Evolutionary conservation across 2,113 vertebrate species (phyloP).

Genomic region (Abramis brama): DNA sequence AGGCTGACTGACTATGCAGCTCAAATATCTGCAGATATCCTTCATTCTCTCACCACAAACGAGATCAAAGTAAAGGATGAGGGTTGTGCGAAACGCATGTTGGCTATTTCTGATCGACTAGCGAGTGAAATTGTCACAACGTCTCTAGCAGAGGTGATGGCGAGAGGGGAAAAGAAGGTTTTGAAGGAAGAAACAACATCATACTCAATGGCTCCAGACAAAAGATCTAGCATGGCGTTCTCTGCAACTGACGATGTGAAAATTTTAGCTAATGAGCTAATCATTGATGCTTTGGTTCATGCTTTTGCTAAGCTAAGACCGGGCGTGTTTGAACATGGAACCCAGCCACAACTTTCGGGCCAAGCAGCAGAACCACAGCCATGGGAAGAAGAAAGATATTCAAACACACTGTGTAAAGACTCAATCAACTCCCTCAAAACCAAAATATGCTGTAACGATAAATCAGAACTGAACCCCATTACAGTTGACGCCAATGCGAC

Average conservation of each 20-base stretch:
- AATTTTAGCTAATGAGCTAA: constrained; percentile 51
- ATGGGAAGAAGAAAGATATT: constrained; percentile 7
- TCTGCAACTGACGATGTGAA: constrained; percentile 34
- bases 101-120: constrained; percentile 58
- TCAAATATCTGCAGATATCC: constrained; percentile 62
- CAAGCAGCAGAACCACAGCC: not conserved
- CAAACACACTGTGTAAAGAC: not conserved
- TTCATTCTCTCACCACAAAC: constrained; percentile 48
- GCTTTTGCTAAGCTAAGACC: constrained; percentile 41
- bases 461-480: not conserved
- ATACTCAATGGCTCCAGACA: not conserved
- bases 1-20: constrained; percentile 61
- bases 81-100: constrained; percentile 37
- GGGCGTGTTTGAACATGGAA: constrained; percentile 26
- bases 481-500: not conserved
- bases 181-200: not conserved
- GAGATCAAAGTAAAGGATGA: not conserved
- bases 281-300: constrained; percentile 41
- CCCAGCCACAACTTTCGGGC: not conserved
- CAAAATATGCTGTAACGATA: constrained; percentile 3
- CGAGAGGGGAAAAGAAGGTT: not conserved
- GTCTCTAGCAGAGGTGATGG: constrained; percentile 61
- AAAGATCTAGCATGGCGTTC: constrained; percentile 12
- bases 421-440: constrained; percentile 2
- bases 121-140: constrained; percentile 63